Base-by-base conservation (phyloP, 2,797 vertebrate species). In the Hypotaenidia okinawae region DNA sequence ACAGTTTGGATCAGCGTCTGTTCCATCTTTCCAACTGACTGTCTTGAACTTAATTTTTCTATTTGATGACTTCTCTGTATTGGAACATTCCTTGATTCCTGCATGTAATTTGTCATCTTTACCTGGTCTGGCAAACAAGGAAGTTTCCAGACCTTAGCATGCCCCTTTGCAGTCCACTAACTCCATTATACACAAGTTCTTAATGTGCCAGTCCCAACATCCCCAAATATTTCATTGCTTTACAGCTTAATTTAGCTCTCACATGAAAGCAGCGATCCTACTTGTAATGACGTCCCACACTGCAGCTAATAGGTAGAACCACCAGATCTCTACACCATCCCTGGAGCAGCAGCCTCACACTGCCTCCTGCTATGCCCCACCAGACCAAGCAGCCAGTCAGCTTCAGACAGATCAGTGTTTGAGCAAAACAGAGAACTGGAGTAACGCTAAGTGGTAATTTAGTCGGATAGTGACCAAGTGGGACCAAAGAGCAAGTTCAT, bases 241-340 rank as follows among this genome's bases (percentile, higher is more conserved):
- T 37, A 76, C 64, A 77, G 18, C 66, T 64, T 41, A 41, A 41
- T 52, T 72, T 22, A 35, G 30, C 58, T 66, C 72, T 41, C 3
- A 59, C 22, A 35, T 64, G 39, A 76, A 82, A 35, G 54, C 33
- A 2, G 2, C 66, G 22, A 52, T 33, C 35, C 39, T 72, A 11
- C 30, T 35, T 54, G 27, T 21, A 24, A 22, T n/a, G 45, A n/a
- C 0, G 2, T 27, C 33, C 52, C 83, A 58, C 21, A 6, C 39
- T 10, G 33, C n/a, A 35, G 51, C n/a, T 72, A 10, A 54, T 4
- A 54, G 25, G 35, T 37, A 22, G 12, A 27, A 25, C 22, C 22
- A 17, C 6, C 1, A 2, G 32, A n/a, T 6, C 18, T 15, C 30
- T 58, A 63, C 28, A 24, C 0, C 0, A 49, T 11, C 23, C 1